Evolutionary conservation across 1,140 invertebrate species (phyloP), one percentile per base, ranked within the genome.

Genomic region (Parapsyche elsis): DNA sequence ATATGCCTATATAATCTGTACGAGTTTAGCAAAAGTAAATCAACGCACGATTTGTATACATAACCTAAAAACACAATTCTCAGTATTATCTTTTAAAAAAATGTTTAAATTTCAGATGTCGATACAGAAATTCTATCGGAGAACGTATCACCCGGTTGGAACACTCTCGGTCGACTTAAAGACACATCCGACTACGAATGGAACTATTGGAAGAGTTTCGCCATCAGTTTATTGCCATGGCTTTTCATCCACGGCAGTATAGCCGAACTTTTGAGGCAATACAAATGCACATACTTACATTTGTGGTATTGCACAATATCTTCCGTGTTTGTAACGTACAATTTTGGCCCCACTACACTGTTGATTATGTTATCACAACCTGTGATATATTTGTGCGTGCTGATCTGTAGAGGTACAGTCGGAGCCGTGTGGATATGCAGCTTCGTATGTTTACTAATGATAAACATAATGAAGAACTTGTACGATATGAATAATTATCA

Each of bases 141-240:
- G 73, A 88, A 88, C 78, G 84, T 89, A 74, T 79, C 81, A 79
- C 83, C 83, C 49, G 88, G 88, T 10, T 89, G 88, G 88, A 75
- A 78, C 30, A 80, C 87, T 59, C 76, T 87, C 53, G 81, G 80
- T 38, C 86, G 87, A 83, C 79, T 81, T 14, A 87, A 85, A 85
- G 88, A 89, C 85, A 84, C 86, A 5, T 88, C 88, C 76, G 88
- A 89, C 85, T 84, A 87, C 81, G 88, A 89, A 84, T 89, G 88
- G 88, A 87, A 78, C 57, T 86, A 85, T 71, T 89, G 87, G 87
- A 89, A 88, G 85, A 86, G 84, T 83, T 87, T 86, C 80, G 82
- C 87, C 77, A 80, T 86, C 45, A 85, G 76, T 23, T 86, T 87
- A 9, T 86, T 85, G 84, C 82, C 81, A 81, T 87, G 86, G 81